A percentile compares a stretch with the other conserved stretches of the same genome.
These are phyloP conservation scores for Grapholita molesta DNA, from an alignment of 1,140 invertebrate genomes.

Conservation along the genomic window DNA sequence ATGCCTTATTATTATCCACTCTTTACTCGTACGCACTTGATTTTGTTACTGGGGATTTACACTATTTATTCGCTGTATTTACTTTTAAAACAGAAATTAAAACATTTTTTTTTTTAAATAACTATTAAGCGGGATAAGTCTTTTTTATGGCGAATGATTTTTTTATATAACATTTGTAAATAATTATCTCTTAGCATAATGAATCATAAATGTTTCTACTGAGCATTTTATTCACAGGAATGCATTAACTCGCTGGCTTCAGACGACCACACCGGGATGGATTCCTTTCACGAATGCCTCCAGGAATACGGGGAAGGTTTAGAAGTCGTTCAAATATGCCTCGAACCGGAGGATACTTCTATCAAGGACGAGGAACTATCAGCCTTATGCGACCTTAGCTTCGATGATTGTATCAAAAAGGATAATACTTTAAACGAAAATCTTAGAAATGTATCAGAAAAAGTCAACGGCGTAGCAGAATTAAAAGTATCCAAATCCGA, in stretches of 20 bases:
- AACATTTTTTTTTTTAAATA: too few species aligned
- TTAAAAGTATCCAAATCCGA: slow-evolving; percentile 66
- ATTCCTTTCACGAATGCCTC: slow-evolving; percentile 81
- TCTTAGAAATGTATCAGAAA: slow-evolving; percentile 42
- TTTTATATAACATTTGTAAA: too few species aligned
- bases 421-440: slow-evolving; percentile 32
- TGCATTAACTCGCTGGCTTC: slow-evolving; percentile 76
- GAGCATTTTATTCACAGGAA: slow-evolving; percentile 54
- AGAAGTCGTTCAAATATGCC: slow-evolving; percentile 79
- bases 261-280: slow-evolving; percentile 80
- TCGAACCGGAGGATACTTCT: slow-evolving; percentile 76
- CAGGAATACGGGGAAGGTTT: slow-evolving; percentile 81
- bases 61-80: too few species aligned
- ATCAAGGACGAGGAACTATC: slow-evolving; percentile 74
- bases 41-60: too few species aligned
- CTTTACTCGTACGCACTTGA: too few species aligned
- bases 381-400: slow-evolving; percentile 68
- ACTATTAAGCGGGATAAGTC: too few species aligned
- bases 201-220: neutral
- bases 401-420: slow-evolving; percentile 64
- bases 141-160: too few species aligned
- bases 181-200: too few species aligned
- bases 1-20: neutral
- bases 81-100: too few species aligned
- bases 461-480: slow-evolving; percentile 51